Evolutionary conservation across 1,140 invertebrate species (phyloP).

Genomic region (Matsumurasca onukii): DNA sequence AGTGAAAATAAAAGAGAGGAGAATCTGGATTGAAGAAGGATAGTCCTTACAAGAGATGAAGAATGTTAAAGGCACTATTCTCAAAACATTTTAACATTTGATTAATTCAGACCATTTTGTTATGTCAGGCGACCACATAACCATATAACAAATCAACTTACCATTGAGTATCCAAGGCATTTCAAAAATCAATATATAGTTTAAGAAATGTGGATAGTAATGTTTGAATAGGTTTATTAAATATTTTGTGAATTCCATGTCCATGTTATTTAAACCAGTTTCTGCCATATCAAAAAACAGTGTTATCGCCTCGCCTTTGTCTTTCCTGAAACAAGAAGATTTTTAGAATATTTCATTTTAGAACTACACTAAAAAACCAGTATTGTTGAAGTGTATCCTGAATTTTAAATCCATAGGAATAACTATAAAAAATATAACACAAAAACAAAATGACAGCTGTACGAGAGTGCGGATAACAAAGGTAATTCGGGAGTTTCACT

Average conservation of each 20-base stretch:
- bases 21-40: no score
- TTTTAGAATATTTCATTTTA: background rate
- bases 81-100: no score
- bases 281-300: conserved; percentile 89
- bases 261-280: conserved; percentile 82
- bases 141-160: conserved; percentile 51
- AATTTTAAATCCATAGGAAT: conserved; percentile 1
- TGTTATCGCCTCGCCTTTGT: conserved; percentile 75
- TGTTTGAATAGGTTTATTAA: conserved; percentile 83
- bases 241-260: conserved; percentile 84
- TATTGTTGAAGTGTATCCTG: background rate
- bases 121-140: no score
- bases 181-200: conserved; percentile 90
- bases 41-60: no score
- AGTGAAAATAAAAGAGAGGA: no score
- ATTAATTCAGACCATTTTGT: no score
- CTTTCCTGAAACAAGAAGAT: conserved; percentile 55
- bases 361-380: background rate
- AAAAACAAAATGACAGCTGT: no score
- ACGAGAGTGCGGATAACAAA: no score
- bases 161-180: conserved; percentile 94
- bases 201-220: conserved; percentile 89
- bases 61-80: no score
- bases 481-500: background rate
- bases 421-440: no score